These are phyloP conservation scores for Cossypha dichroa DNA, from an alignment of 2,797 vertebrate species.

Conservation along the genomic window DNA sequence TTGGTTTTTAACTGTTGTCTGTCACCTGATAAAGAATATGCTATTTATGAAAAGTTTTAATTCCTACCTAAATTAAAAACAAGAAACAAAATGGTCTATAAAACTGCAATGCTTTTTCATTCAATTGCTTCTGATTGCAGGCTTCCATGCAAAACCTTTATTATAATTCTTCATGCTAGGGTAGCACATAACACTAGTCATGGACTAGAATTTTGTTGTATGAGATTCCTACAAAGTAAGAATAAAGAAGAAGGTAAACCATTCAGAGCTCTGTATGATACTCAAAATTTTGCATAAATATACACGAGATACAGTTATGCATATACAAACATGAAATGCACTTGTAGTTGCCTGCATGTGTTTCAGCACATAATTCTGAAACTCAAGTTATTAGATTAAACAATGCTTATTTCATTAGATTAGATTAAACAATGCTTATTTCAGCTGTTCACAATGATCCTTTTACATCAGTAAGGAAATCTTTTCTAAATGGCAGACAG, in stretches of 20 bases:
- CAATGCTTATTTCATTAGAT: not conserved
- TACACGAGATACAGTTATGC: not conserved
- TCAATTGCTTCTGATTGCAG: not conserved
- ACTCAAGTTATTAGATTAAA: not conserved
- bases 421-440: not conserved
- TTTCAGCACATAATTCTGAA: not conserved
- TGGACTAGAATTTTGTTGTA: not conserved
- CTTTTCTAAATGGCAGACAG: not conserved
- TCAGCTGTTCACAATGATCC: slow-evolving; percentile 4
- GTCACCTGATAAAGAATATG: not conserved
- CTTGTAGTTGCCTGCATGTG: not conserved
- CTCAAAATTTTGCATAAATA: not conserved
- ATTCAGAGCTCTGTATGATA: not conserved
- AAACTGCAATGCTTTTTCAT: not conserved
- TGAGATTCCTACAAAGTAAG: not conserved
- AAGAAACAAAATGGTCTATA: not conserved
- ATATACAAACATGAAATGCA: not conserved
- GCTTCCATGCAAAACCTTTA: not conserved
- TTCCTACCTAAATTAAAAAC: not conserved
- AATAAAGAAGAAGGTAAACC: not conserved
- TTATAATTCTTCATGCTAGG: not conserved
- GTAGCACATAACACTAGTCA: not conserved
- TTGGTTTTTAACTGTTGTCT: slow-evolving; percentile 18
- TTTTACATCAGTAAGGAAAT: slow-evolving; percentile 37
- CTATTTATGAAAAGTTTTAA: slow-evolving; percentile 17